Evolutionary conservation across 2,888 invertebrate genomes (phyloP).

Genomic region (Ypsolopha sequella): DNA sequence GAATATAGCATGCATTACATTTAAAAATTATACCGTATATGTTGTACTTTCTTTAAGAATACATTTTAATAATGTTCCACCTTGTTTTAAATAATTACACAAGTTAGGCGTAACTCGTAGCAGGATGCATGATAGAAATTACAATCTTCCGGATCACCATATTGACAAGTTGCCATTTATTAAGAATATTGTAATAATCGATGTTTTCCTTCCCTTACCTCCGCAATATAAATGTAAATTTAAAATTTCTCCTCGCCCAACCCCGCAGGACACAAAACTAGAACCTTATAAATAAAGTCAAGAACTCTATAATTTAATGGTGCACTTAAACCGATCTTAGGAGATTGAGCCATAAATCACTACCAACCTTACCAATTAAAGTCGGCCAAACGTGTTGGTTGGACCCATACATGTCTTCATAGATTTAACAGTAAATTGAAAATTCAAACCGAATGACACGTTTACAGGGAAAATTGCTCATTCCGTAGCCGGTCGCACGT

Average conservation of each 20-base stretch:
- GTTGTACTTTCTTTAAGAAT: no score
- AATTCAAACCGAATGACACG: constrained; percentile 19
- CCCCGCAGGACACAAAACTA: not conserved
- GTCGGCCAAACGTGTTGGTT: not conserved
- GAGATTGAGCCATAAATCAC: not conserved
- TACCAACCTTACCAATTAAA: not conserved
- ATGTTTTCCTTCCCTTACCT: constrained; percentile 1
- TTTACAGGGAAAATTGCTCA: constrained; percentile 26
- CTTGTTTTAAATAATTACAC: not conserved
- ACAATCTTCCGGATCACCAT: not conserved
- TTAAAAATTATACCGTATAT: no score
- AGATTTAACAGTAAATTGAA: constrained; percentile 37
- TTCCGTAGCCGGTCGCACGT: constrained; percentile 22
- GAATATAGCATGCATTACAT: no score
- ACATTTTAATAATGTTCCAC: not conserved
- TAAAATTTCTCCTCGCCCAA: not conserved
- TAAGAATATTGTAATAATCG: not conserved
- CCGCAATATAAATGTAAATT: constrained; percentile 3
- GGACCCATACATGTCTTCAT: not conserved
- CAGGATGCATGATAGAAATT: not conserved
- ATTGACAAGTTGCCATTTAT: not conserved
- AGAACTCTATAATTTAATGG: not conserved
- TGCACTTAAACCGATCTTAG: not conserved
- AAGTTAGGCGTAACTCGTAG: not conserved
- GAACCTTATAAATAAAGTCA: not conserved